Percentiles rank a stretch among this genome's conserved stretches.
Evolutionary conservation across 2,888 invertebrate species (phyloP).

Genomic region (Fragum fragum): DNA sequence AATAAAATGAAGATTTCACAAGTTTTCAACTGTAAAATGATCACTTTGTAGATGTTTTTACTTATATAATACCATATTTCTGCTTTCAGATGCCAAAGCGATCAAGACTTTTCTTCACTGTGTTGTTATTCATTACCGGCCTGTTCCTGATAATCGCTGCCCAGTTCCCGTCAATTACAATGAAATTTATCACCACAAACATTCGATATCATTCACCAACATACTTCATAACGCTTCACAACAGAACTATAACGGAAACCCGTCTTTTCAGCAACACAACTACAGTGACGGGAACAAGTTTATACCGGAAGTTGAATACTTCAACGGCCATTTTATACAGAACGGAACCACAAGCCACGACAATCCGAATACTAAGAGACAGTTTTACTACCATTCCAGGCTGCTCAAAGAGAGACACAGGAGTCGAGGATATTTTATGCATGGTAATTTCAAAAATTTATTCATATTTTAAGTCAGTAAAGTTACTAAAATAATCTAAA

Average conservation of each 20-base stretch:
- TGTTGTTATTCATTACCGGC: neutral
- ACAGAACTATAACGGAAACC: neutral
- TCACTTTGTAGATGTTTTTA: too few species aligned
- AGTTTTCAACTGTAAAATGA: too few species aligned
- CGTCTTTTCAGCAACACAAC: too few species aligned
- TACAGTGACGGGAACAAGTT: too few species aligned
- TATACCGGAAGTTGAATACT: neutral
- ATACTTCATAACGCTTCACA: neutral
- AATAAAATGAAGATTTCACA: too few species aligned
- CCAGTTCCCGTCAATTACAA: neutral
- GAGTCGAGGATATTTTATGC: conserved; percentile 55
- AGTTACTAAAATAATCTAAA: too few species aligned
- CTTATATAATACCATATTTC: neutral
- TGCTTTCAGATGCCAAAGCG: neutral
- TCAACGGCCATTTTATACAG: neutral
- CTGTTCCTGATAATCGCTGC: neutral
- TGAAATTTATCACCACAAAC: neutral
- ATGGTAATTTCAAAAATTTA: conserved; percentile 54
- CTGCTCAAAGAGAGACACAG: conserved; percentile 32
- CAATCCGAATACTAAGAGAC: neutral
- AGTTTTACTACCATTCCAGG: conserved; percentile 26
- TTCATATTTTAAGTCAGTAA: too few species aligned
- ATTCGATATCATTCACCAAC: neutral
- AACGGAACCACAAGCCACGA: neutral
- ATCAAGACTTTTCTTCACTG: neutral